Base-by-base conservation (phyloP, 2,888 invertebrate genomes). In the Thymelicus acteon region DNA sequence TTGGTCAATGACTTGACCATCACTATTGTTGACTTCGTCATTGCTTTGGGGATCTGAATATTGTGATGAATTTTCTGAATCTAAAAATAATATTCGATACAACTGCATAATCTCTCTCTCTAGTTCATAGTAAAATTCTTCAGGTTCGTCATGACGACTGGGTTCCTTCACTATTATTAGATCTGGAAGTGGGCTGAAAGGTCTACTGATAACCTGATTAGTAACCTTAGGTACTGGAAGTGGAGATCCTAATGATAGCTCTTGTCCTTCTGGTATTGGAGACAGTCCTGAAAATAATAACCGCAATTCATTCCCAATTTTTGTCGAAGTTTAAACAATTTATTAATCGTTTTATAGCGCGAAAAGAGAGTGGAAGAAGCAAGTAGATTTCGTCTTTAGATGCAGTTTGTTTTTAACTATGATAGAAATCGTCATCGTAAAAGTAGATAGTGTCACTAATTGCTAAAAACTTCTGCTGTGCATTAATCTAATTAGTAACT, bases 111-210 rank as follows among this genome's bases (percentile, higher is more conserved):
- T 79, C 64, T 77, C 79, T 6, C 37, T 70, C 6, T 77, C 74
- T 0, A 87, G 72, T 1, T 72, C 62, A 7, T n/a, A 7, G 57
- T 87, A 87, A 65, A 72, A 82, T 49, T 81, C 79, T 7, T 78
- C 77, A 0, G 83, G 75, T 0, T 85, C 54, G 74, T 78, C 77
- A 62, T 44, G 67, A 57, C 48, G 24, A 48, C 62, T 57, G 19
- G 31, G 68, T 57, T 62, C 62, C 10, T 39, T 62, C 31, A 62
- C 68, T 31, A 62, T 57, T 1, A 69, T 62, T 5, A 69, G 62
- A 15, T 69, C 62, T 57, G 68, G 68, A 15, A 69, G 57, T 5
- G 68, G 68, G 13, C 68, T 69, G 8, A 15, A 47, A 6, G 68
- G 62, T 44, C 68, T 68, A 19, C 10, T 57, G 19, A 15, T 31